Conservation (phyloP, 1,140 invertebrate species). For the Ceratosolen fusciceps region DNA sequence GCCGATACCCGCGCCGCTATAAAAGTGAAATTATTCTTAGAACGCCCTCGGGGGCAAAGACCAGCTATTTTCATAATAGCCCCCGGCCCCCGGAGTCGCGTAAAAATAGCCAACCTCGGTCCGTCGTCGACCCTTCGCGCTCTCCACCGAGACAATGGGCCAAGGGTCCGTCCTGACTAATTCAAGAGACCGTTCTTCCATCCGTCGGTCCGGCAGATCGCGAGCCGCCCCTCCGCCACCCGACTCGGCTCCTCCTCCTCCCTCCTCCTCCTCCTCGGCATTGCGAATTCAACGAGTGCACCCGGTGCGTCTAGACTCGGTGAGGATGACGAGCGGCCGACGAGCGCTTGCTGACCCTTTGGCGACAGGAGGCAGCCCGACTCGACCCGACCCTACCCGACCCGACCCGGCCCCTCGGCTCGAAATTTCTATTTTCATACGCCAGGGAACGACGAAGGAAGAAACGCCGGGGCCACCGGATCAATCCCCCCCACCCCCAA, state of each 20-base stretch:
- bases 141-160: conserved; percentile 2
- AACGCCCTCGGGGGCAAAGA: background rate
- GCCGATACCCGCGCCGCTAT: background rate
- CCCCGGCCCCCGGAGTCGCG: background rate
- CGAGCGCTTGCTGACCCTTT: background rate
- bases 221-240: too few relatives aligned
- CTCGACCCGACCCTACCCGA: background rate
- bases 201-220: too few relatives aligned
- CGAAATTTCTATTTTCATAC: background rate
- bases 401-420: background rate
- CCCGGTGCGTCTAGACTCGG: background rate
- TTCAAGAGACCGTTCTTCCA: conserved; percentile 31
- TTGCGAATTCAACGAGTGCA: conserved; percentile 43
- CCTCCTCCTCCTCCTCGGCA: conserved; percentile 2
- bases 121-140: background rate
- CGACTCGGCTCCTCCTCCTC: background rate
- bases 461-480: too few relatives aligned
- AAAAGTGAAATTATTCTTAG: conserved; percentile 10
- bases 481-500: background rate
- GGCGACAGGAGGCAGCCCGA: background rate
- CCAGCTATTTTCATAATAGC: conserved; percentile 5
- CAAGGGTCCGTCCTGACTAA: conserved; percentile 9
- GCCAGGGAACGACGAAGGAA: background rate
- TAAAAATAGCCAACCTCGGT: background rate
- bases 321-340: conserved; percentile 19